These are phyloP conservation scores for Cotesia congregata DNA, from an alignment of 2,888 invertebrate genomes.

Conservation along the genomic window DNA sequence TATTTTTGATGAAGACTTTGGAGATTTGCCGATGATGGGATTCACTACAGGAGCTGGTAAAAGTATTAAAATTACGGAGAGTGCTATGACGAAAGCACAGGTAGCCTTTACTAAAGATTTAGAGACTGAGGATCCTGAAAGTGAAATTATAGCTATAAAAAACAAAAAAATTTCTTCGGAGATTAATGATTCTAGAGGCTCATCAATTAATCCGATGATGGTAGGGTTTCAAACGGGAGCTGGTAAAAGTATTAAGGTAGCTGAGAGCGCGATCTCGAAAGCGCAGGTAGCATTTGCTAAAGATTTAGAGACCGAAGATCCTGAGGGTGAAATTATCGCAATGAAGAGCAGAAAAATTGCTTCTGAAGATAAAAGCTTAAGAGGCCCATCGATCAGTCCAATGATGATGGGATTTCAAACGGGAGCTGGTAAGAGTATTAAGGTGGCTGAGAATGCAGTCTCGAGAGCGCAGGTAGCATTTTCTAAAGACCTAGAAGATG, in stretches of 20 bases:
- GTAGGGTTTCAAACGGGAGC: slow-evolving; percentile 63
- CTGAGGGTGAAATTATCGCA: background rate
- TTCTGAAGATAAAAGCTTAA: slow-evolving; percentile 9
- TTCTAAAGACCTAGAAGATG: slow-evolving; percentile 19
- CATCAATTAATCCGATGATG: slow-evolving; percentile 1
- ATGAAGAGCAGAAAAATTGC: background rate
- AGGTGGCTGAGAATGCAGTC: slow-evolving; percentile 26
- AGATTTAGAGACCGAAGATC: background rate
- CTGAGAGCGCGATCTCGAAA: slow-evolving; percentile 49
- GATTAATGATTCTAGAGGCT: slow-evolving; percentile 64
- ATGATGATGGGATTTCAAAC: slow-evolving; percentile 45
- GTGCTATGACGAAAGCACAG: slow-evolving; percentile 42
- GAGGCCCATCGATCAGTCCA: slow-evolving; percentile 12
- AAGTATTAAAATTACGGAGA: slow-evolving; percentile 25
- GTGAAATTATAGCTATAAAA: background rate
- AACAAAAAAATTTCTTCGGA: background rate
- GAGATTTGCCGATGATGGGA: slow-evolving; percentile 33
- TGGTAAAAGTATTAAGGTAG: slow-evolving; percentile 53
- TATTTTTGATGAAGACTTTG: slow-evolving; percentile 6
- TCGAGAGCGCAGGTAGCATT: slow-evolving; percentile 40
- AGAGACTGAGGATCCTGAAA: background rate
- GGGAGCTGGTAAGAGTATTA: slow-evolving; percentile 48
- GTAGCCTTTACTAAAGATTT: slow-evolving; percentile 19
- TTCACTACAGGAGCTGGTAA: slow-evolving; percentile 52
- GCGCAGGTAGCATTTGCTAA: slow-evolving; percentile 42